Evolutionary conservation across 2,797 vertebrate genomes (phyloP).

Genomic region (Sternarchorhynchus goeldii): DNA sequence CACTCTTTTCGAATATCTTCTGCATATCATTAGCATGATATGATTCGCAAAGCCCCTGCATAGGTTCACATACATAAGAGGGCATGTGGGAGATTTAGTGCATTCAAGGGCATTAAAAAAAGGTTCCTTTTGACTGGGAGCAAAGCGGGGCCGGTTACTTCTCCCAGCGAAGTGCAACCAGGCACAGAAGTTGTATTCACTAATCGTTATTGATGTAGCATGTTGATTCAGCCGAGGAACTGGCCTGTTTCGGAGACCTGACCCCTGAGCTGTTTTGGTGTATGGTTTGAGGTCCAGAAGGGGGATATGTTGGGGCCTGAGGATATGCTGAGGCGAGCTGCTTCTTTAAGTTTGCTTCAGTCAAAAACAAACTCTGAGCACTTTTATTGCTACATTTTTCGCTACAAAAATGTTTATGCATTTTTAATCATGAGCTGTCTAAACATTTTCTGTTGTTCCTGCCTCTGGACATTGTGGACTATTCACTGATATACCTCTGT

Average conservation of each 20-base stretch:
- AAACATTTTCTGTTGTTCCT: conserved; percentile 69
- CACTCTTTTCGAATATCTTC: too few relatives aligned
- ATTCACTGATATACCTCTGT: conserved; percentile 59
- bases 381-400: conserved; percentile 70
- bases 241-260: conserved; percentile 70
- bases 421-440: conserved; percentile 73
- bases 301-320: conserved; percentile 55
- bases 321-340: conserved; percentile 67
- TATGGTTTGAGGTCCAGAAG: conserved; percentile 70
- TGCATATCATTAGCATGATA: background rate
- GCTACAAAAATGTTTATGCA: conserved; percentile 50
- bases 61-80: conserved; percentile 24
- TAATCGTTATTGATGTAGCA: conserved; percentile 72
- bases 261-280: conserved; percentile 75
- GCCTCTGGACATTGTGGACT: conserved; percentile 62
- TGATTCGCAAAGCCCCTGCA: conserved; percentile 9
- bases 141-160: conserved; percentile 65
- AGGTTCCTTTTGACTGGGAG: conserved; percentile 65
- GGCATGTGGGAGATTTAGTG: conserved; percentile 33
- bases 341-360: conserved; percentile 63
- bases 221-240: conserved; percentile 73
- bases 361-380: conserved; percentile 51
- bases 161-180: conserved; percentile 58
- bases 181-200: conserved; percentile 82
- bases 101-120: conserved; percentile 30